Evolutionary conservation across 2,113 vertebrate genomes (phyloP), one percentile per base, ranked within the genome.

Genomic region (Eulemur macaco): DNA sequence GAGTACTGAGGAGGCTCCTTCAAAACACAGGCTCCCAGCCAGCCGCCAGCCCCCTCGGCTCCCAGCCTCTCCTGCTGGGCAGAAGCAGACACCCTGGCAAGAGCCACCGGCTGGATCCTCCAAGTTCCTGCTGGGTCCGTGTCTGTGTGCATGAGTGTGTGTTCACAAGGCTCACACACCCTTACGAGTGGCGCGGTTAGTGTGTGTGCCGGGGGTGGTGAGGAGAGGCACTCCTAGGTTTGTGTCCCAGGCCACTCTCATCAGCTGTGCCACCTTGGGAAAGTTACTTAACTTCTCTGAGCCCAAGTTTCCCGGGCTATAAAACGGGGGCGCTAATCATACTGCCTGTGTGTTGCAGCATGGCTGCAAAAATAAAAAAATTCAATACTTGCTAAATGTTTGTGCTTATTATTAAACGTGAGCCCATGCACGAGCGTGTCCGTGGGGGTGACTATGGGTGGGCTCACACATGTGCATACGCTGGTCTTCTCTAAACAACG

Each of bases 261-360:
- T 34, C 7, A 50, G 45, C 86, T 95, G 45, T 56, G 83, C 63
- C 34, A 82, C 58, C 69, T 54, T 47, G 56, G 45, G 45, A 39
- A 88, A 95, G 78, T 83, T 27, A 63, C 86, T 83, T 71, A 39
- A 85, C 45, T 58, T 93, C 50, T 96, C 95, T 80, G 95, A 56
- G 74, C 37, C 66, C 64, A 9, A 25, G 31, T 15, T 14, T 68
- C 54, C 47, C 37, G 21, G 42, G 27, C 73, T 18, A 7, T 29
- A 68, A 74, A 58, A n/a, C 0, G 3, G 20, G n/a, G 42, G 13
- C 20, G 31, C 74, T 6, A 21, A n/a, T 37, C 39, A 0, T 0
- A 23, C 21, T 1, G 31, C 58, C 23, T 54, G 68, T 6, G 37
- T 37, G 45, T 78, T 5, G 0, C 2, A 86, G 86, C 8, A 2